Base-by-base conservation (phyloP, 2,888 invertebrate species). In the Nemapogon koenigi region DNA sequence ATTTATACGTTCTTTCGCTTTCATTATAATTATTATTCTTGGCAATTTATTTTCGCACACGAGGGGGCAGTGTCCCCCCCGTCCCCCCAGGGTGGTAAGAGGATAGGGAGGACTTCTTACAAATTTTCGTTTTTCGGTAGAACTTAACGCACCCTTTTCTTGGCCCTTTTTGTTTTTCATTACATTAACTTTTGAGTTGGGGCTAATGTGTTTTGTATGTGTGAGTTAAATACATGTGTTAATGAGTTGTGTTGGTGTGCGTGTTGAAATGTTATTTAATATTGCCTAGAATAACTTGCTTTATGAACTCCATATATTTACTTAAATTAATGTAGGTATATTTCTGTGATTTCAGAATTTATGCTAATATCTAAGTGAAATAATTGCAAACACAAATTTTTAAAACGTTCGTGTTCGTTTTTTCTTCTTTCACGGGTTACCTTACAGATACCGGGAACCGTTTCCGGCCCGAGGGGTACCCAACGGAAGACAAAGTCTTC, bases 21-120 rank as follows among this genome's bases (percentile, higher is more conserved):
- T 78, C 76, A 75, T 78, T 78, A 78, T 78, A 78, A 78, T 78
- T 78, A 78, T 78, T 76, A 78, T 78, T 78, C 78, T 75, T 76
- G 73, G 76, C 76, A 78, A 78, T 78, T 78, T 78, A 78, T 78
- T 76, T 78, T 76, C 75, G 76, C 78, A 76, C 75, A 76, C 78
- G 76, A 62, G 72, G 75, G 73, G 73, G 71, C 62, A 62, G 55
- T 61, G 57, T 54, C 16, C 60, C 60, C 61, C 63, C 56, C 37
- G 49, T 13, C 60, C 60, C 61, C 63, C 56, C 37, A 49, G 42
- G 38, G 37, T 39, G 46, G 49, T 54, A 57, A 48, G 52, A 49
- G 30, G 39, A 46, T 48, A 56, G 64, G 53, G 67, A 65, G 55
- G 61, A 63, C 71, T 72, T 76, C 78, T 76, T 76, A 76, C 73